Percentiles rank a stretch among this genome's conserved stretches.
Conservation (phyloP, 2,888 invertebrate genomes). For the Anarsia innoxiella region DNA sequence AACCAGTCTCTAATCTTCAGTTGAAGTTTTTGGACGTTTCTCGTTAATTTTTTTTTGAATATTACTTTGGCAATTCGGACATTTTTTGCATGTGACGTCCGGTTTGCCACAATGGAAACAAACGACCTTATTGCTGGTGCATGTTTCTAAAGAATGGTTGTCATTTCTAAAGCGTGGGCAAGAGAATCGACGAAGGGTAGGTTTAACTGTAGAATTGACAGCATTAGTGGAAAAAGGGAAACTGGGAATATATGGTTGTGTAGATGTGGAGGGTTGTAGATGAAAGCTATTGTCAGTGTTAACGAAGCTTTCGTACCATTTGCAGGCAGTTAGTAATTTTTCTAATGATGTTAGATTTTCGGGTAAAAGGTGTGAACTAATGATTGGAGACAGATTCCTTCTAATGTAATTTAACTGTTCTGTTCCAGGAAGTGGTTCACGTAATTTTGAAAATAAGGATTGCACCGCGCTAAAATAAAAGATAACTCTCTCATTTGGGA, state of each 20-base stretch:
- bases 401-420: neutral
- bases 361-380: neutral
- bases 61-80: too few species aligned
- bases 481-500: neutral
- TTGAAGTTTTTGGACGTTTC: neutral
- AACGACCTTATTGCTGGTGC: neutral
- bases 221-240: neutral
- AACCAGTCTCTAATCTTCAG: too few species aligned
- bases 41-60: too few species aligned
- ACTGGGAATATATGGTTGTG: neutral
- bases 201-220: neutral
- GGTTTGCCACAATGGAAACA: constrained; percentile 1
- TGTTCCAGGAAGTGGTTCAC: constrained; percentile 4
- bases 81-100: too few species aligned
- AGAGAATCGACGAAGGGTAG: neutral
- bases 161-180: constrained; percentile 15
- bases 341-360: neutral
- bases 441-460: constrained; percentile 1
- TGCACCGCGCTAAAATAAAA: neutral
- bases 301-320: neutral
- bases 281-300: neutral
- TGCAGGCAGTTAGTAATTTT: neutral
- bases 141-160: neutral
- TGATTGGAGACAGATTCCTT: neutral
- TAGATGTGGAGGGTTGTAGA: neutral